Evolutionary conservation across 2,113 vertebrate genomes (phyloP).

Genomic region (Brachyistius frenatus): DNA sequence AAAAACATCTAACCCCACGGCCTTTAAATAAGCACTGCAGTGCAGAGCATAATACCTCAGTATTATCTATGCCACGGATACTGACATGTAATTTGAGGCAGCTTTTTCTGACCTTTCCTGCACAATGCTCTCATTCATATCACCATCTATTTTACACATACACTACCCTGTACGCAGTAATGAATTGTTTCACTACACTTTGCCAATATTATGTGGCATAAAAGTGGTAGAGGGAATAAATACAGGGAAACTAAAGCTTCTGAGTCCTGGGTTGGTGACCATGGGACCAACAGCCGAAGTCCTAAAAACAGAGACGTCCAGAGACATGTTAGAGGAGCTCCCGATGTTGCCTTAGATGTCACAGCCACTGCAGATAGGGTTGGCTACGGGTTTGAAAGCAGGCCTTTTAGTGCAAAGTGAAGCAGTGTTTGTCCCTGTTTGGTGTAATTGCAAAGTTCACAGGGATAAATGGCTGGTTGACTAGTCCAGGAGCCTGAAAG

Average conservation of each 20-base stretch:
- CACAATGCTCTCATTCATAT: slow-evolving; percentile 10
- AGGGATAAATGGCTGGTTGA: neutral
- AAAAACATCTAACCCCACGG: no score
- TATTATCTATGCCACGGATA: slow-evolving; percentile 3
- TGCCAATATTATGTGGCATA: neutral
- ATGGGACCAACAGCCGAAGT: neutral
- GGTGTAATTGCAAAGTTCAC: neutral
- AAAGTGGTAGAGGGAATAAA: neutral
- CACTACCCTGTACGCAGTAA: neutral
- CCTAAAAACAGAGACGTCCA: no score
- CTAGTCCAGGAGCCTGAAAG: no score
- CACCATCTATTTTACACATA: neutral
- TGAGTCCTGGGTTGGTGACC: neutral
- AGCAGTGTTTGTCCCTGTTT: neutral
- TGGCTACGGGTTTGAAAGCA: no score
- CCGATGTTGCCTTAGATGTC: neutral
- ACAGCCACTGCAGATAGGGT: no score
- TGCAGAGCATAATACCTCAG: neutral
- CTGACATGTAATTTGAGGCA: neutral
- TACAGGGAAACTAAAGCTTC: neutral
- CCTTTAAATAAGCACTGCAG: neutral
- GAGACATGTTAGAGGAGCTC: no score
- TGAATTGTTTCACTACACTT: neutral
- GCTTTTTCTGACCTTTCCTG: slow-evolving; percentile 29
- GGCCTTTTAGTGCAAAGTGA: neutral